Evolutionary conservation across 2,113 vertebrate genomes (phyloP).

Genomic region (Microcebus murinus): DNA sequence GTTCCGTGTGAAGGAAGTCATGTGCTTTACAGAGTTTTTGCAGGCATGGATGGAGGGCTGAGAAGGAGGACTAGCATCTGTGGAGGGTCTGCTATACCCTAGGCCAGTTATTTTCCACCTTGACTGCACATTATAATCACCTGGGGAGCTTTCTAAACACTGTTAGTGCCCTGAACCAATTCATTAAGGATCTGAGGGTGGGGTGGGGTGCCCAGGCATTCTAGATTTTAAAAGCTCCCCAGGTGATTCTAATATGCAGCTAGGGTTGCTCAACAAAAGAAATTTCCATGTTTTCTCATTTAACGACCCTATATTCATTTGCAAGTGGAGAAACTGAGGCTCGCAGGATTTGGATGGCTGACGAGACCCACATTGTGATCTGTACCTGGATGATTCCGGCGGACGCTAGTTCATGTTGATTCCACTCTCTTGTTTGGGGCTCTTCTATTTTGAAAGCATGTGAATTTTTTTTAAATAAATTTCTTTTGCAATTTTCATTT

Average conservation of each 20-base stretch:
- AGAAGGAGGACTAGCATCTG: background rate
- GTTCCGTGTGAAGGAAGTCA: background rate
- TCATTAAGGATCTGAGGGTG: background rate
- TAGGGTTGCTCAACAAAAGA: background rate
- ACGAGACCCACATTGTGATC: background rate
- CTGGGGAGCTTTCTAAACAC: background rate
- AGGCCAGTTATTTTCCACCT: background rate
- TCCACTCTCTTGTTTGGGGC: background rate
- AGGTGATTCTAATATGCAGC: background rate
- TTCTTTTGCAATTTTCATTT: background rate
- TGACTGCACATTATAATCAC: background rate
- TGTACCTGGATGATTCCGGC: background rate
- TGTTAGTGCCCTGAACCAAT: background rate
- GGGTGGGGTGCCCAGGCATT: background rate
- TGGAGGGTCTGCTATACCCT: background rate
- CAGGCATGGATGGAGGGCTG: background rate
- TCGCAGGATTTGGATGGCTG: background rate
- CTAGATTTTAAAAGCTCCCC: background rate
- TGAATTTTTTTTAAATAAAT: background rate
- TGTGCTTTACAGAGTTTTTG: accelerated
- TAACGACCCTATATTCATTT: background rate
- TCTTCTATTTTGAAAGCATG: background rate
- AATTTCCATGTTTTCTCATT: background rate
- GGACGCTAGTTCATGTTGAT: background rate
- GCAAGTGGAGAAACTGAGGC: background rate